Percentiles rank a stretch among this genome's conserved stretches.
Conservation (phyloP, 2,113 vertebrate species). For the Sciurus niger region DNA sequence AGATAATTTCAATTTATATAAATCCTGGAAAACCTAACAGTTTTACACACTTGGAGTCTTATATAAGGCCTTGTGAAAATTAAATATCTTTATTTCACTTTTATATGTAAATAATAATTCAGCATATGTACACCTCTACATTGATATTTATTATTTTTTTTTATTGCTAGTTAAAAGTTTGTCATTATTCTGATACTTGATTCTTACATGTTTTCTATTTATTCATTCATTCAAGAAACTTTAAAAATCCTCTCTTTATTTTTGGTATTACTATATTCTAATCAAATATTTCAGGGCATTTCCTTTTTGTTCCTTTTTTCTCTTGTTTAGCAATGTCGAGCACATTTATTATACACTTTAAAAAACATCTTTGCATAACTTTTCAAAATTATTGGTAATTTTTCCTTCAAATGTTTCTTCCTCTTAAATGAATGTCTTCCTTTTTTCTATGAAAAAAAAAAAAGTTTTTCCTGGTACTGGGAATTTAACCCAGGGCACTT, state of each 20-base stretch:
- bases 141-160: neutral
- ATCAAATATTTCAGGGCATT: neutral
- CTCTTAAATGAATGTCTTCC: neutral
- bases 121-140: neutral
- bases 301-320: neutral
- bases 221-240: neutral
- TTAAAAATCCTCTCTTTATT: neutral
- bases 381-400: neutral
- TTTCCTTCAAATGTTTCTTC: neutral
- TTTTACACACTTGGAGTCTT: neutral
- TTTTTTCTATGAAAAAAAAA: neutral
- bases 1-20: constrained; percentile 9
- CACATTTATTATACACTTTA: neutral
- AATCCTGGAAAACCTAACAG: neutral
- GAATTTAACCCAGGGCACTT: too few relatives aligned
- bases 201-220: neutral
- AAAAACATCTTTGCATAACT: neutral
- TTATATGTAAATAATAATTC: constrained; percentile 19
- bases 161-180: neutral
- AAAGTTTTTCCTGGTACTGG: too few relatives aligned
- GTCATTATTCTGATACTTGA: neutral
- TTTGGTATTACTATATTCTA: constrained; percentile 29
- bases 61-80: neutral
- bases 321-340: constrained; percentile 4
- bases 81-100: constrained; percentile 13